A percentile compares a stretch with the other conserved stretches of the same genome.
Evolutionary conservation across 2,797 vertebrate species (phyloP).

Genomic region (Graptemys geographica): DNA sequence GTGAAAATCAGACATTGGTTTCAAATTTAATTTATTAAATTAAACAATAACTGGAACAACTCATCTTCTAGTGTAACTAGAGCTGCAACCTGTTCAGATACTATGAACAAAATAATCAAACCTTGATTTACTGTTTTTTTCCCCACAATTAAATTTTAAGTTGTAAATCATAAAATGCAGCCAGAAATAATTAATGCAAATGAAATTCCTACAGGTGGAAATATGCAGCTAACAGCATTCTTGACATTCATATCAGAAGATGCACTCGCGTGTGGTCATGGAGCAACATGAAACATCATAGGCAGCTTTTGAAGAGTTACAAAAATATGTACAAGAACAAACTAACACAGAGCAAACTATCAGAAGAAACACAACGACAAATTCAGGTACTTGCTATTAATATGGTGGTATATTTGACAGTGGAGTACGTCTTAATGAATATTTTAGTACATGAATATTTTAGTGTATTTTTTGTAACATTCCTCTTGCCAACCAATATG

Average conservation of each 20-base stretch:
- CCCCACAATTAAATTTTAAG: background rate
- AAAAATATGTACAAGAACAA: slow-evolving; percentile 88
- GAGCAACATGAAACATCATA: slow-evolving; percentile 87
- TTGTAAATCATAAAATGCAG: slow-evolving; percentile 3
- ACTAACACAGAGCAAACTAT: slow-evolving; percentile 85
- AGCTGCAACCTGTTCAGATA: background rate
- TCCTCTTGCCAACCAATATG: background rate
- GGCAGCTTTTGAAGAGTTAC: slow-evolving; percentile 88
- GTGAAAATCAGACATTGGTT: background rate
- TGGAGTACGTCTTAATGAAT: background rate
- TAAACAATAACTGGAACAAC: background rate
- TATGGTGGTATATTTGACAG: background rate
- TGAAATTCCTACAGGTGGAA: slow-evolving; percentile 88
- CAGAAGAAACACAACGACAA: slow-evolving; percentile 86
- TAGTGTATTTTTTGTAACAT: background rate
- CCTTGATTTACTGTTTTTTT: background rate
- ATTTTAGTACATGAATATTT: too few relatives aligned
- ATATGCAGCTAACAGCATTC: slow-evolving; percentile 88
- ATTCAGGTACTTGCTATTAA: slow-evolving; percentile 85
- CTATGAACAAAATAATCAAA: background rate
- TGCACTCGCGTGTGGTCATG: slow-evolving; percentile 90
- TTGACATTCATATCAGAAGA: slow-evolving; percentile 90
- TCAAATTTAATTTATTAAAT: background rate
- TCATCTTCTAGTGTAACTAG: background rate
- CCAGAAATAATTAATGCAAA: background rate